Evolutionary conservation across 2,888 invertebrate species (phyloP), one percentile per base, ranked within the genome.

Genomic region (Ceratothoa steindachneri): DNA sequence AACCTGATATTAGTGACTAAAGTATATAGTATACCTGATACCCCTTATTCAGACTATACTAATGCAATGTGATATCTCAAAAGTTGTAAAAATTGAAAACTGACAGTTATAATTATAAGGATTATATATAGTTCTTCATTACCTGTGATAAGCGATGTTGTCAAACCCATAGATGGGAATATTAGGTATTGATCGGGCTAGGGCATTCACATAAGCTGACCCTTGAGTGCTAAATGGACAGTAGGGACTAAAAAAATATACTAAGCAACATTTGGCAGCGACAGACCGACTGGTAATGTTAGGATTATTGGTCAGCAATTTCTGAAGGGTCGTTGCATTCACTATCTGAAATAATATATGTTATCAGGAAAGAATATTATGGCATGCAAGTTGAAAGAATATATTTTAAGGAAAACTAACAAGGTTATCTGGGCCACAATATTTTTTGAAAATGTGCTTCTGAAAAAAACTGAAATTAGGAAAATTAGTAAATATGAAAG

Each of bases 101-200:
- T n/a, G n/a, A n/a, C n/a, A n/a, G n/a, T n/a, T n/a, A n/a, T n/a
- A n/a, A n/a, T n/a, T n/a, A n/a, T n/a, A n/a, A n/a, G n/a, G n/a
- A n/a, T n/a, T n/a, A n/a, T n/a, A n/a, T n/a, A n/a, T n/a, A 30
- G 41, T 41, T 41, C 41, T 41, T 41, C 41, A 5, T 67, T 52
- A 79, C 79, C 79, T 79, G 64, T 79, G 79, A 30, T 79, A 64
- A 27, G 73, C 79, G 53, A 76, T 74, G 55, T 74, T 76, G 30
- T 79, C 76, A 22, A 79, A 52, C n/a, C 74, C 79, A 69, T 70
- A 76, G n/a, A 79, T 71, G 15, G 79, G 79, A 30, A 76, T 74
- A 55, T 71, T 73, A 7, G 71, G 71, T 29, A 79, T 19, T 3
- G 74, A 74, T 29, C 76, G 71, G 19, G 76, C 72, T 67, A 79